Base-by-base conservation (phyloP, 2,888 invertebrate species). In the Sthenelais limicola region DNA sequence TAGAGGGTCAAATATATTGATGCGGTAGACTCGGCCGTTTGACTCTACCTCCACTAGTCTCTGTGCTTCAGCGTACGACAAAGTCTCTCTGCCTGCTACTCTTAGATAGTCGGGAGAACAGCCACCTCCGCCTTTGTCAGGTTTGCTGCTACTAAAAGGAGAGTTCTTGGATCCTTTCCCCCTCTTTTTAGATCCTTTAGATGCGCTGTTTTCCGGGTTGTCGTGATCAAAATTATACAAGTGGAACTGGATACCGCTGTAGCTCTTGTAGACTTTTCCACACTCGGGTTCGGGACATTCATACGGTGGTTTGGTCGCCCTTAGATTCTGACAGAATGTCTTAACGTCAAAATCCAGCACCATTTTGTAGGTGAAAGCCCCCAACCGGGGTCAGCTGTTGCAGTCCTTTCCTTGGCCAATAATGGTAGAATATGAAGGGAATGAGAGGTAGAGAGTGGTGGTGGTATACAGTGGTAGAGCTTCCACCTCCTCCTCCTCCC, bases 31-130 rank as follows among this genome's bases (percentile, higher is more conserved):
- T 86, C 92, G 92, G 0, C 94, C 94, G 86, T 94, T 93, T n/a
- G 94, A 90, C 84, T 95, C 94, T 83, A 95, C 93, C 85, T 94
- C 94, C 0, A 96, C 94, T 78, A 93, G 91, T 89, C 93, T 93
- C 85, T 94, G 94, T 1, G 94, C 92, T 84, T 95, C 94, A 35
- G 94, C 93, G 84, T 93, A 94, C 18, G 93, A 93, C 67, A 95
- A 89, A 18, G 92, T 92, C 84, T 93, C 93, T 80, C 92, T 91
- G 26, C 83, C 80, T 54, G 81, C 82, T 28, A 83, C 81, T 18
- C 83, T 77, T n/a, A 85, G 78, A 75, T 85, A 84, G 67, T 86
- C 87, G 52, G 88, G 85, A n/a, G n/a, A n/a, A n/a, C n/a, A n/a
- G n/a, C n/a, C n/a, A n/a, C n/a, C n/a, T n/a, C n/a, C n/a, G n/a